A percentile compares a stretch with the other conserved stretches of the same genome.
These are phyloP conservation scores for Heliconius eleuchia DNA, from an alignment of 1,140 invertebrate genomes.

Conservation along the genomic window DNA sequence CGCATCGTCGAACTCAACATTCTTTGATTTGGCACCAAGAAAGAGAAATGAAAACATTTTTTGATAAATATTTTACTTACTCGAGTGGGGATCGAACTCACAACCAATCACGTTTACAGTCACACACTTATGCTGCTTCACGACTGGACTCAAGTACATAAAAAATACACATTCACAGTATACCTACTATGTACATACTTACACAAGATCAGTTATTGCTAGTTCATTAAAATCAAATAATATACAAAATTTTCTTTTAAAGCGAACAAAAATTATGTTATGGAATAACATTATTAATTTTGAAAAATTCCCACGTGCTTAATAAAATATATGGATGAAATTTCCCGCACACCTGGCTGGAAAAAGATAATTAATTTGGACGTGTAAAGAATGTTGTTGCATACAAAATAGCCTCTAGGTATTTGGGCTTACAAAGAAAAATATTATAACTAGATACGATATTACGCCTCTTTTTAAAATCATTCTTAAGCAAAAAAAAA, in stretches of 20 bases:
- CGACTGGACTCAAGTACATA: too few species aligned
- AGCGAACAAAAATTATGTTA: background rate
- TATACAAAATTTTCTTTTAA: background rate
- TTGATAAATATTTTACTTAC: too few species aligned
- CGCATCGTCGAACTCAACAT: too few species aligned
- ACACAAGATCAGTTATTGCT: too few species aligned
- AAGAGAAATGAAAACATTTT: too few species aligned
- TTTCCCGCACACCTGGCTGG: slow-evolving; percentile 39
- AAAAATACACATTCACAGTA: too few species aligned
- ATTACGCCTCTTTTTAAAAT: background rate
- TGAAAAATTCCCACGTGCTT: slow-evolving; percentile 22
- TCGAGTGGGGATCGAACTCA: too few species aligned
- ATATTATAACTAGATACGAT: background rate
- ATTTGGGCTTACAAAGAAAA: slow-evolving; percentile 12
- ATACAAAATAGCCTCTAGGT: slow-evolving; percentile 23
- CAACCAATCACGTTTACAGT: too few species aligned
- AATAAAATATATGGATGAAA: slow-evolving; percentile 40
- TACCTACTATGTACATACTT: too few species aligned
- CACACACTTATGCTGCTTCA: too few species aligned
- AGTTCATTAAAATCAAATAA: background rate
- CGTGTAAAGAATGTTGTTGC: slow-evolving; percentile 39
- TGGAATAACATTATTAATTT: background rate
- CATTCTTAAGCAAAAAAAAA: too few species aligned
- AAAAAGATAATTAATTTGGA: slow-evolving; percentile 45
- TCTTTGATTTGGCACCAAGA: too few species aligned